phyloP scores from a whole-genome alignment of 2,797 vertebrate species.

The Lepus oiostolus region DNA sequence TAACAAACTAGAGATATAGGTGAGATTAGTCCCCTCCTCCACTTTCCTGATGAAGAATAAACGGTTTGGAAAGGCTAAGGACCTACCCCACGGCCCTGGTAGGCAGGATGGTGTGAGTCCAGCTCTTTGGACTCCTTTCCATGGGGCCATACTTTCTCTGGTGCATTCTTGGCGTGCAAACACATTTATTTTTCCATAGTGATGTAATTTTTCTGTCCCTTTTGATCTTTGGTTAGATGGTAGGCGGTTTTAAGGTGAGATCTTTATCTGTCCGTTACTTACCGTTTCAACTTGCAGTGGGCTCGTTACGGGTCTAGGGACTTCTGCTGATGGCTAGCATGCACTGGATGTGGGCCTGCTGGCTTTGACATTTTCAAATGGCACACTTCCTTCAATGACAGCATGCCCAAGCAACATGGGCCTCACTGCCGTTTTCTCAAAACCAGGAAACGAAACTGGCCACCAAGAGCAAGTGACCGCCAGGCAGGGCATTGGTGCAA shows the following conservation, averaged over 20 bases:
- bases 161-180: neutral
- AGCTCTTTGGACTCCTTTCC: neutral
- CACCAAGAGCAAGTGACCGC: slow-evolving; percentile 81
- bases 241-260: slow-evolving; percentile 55
- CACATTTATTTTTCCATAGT: neutral
- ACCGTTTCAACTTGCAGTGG: slow-evolving; percentile 13
- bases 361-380: slow-evolving; percentile 78
- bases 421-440: slow-evolving; percentile 77
- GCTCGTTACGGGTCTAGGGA: slow-evolving; percentile 24
- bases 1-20: neutral
- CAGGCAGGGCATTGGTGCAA: slow-evolving; percentile 70
- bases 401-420: slow-evolving; percentile 54
- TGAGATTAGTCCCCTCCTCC: neutral
- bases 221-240: slow-evolving; percentile 58
- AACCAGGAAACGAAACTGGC: slow-evolving; percentile 85
- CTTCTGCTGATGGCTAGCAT: slow-evolving; percentile 59
- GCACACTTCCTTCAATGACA: slow-evolving; percentile 78
- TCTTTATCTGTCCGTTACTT: slow-evolving; percentile 14
- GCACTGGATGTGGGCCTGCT: slow-evolving; percentile 65
- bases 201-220: neutral
- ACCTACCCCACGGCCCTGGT: neutral
- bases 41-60: neutral
- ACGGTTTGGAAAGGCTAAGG: neutral
- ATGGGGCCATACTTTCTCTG: neutral
- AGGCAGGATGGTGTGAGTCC: neutral